Conservation (phyloP, 2,888 invertebrate genomes). For the Flexamia atlantica region DNA sequence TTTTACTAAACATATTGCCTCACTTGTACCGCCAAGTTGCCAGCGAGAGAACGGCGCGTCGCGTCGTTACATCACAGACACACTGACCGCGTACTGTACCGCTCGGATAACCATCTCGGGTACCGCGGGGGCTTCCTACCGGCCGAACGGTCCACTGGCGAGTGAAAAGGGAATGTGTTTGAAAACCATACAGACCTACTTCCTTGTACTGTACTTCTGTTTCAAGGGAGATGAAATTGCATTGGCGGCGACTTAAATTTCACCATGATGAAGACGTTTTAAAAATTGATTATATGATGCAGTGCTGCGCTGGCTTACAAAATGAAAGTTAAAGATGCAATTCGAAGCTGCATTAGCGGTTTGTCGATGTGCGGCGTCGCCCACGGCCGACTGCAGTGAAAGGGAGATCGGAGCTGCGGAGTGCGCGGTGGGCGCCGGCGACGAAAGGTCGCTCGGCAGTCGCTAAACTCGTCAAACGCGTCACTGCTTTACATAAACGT, state of each 20-base stretch:
- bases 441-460: neutral
- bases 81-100: neutral
- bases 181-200: no score
- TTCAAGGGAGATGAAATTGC: no score
- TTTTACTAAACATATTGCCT: no score
- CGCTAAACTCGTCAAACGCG: neutral
- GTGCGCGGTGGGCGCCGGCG: no score
- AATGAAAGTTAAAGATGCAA: no score
- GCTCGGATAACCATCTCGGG: slow-evolving; percentile 18
- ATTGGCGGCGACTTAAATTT: no score
- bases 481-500: slow-evolving; percentile 1
- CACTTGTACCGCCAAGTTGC: neutral
- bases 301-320: no score
- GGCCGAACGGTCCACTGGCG: neutral
- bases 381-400: neutral
- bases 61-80: slow-evolving; percentile 11
- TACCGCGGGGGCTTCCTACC: neutral
- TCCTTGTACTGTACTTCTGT: no score
- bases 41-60: neutral
- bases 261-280: no score
- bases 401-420: neutral
- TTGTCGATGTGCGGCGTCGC: neutral
- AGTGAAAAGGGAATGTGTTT: neutral
- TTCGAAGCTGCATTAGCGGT: neutral
- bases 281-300: no score